Base-by-base conservation (phyloP, 2,113 vertebrate species). In the Psammodynastes pulverulentus region DNA sequence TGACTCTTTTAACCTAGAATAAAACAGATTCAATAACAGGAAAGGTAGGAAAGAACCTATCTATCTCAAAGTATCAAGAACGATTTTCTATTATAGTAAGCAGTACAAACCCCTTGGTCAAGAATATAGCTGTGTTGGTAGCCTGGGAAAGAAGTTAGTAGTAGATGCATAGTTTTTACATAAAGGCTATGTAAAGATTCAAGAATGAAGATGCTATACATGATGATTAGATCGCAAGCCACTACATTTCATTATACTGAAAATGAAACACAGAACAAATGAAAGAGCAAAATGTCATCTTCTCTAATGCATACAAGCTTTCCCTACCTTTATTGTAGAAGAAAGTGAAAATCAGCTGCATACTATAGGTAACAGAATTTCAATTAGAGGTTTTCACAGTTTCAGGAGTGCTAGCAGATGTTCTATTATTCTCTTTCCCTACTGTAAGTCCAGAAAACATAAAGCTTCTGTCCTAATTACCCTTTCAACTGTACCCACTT, bases 131-230 rank as follows among this genome's bases (percentile, higher is more conserved):
- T 72, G 85, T 91, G 93, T 93, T 94, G 85, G 56, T 34, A 43
- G 12, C 45, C 54, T 94, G 86, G 87, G 93, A 93, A 84, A 67
- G 90, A 93, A 95, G 89, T 84, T 72, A 92, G 94, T 87, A 84
- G 23, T 72, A 94, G 67, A 92, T 94, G 39, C 45, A 93, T 86
- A 94, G 94, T 89, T 86, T 85, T 87, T 21, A 96, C 1, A 89
- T 90, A 26, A 93, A 93, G 90, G 56, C 90, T 96, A 93, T 43
- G 92, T 54, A 93, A 89, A 91, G 96, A 95, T 93, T 92, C 62
- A n/a, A 90, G 84, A 86, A 94, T 94, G 95, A 94, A 95, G 96
- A 94, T 72, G 86, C 26, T 93, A 88, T 56, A 17, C 53, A 29
- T 88, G 62, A 92, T 0, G 0, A 0, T 53, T 49, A 24, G 0